Conservation (phyloP, 2,797 vertebrate species). For the Myoxocephalus aenaeus region DNA sequence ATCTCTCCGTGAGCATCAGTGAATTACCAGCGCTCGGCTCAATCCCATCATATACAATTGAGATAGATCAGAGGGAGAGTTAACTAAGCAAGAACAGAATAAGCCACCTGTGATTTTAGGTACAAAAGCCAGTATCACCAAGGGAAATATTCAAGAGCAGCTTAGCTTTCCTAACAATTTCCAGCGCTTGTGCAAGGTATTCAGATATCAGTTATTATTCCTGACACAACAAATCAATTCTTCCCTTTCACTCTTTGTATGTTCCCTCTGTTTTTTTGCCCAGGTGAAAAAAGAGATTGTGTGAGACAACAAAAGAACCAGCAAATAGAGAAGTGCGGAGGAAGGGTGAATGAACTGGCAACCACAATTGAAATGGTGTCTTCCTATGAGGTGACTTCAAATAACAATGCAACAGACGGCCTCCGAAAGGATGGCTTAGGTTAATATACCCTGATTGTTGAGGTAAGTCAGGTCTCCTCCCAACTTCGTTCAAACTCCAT, state of each 20-base stretch:
- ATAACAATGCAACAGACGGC: conserved; percentile 76
- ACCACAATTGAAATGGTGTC: conserved; percentile 68
- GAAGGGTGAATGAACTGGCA: conserved; percentile 60
- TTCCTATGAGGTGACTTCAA: conserved; percentile 73
- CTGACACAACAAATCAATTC: conserved; percentile 80
- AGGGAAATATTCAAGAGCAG: conserved; percentile 64
- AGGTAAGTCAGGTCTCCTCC: conserved; percentile 59
- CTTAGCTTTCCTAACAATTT: conserved; percentile 72
- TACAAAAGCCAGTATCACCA: conserved; percentile 65
- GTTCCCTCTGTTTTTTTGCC: conserved; percentile 56
- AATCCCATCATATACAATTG: conserved; percentile 51
- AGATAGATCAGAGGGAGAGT: conserved; percentile 37
- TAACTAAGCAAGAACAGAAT: conserved; percentile 50
- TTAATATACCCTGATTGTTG: conserved; percentile 60
- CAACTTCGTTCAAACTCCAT: conserved; percentile 22
- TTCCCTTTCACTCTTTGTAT: conserved; percentile 63
- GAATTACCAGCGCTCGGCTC: conserved; percentile 48
- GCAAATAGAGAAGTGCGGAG: conserved; percentile 52
- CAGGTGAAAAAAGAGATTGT: conserved; percentile 73
- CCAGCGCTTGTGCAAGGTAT: conserved; percentile 67
- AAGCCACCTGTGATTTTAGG: conserved; percentile 65
- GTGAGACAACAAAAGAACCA: conserved; percentile 77
- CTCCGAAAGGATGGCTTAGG: conserved; percentile 57
- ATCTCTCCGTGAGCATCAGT: conserved; percentile 57
- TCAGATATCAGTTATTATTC: conserved; percentile 80